Evolutionary conservation across 2,797 vertebrate genomes (phyloP).

Genomic region (Sebastes itinus): DNA sequence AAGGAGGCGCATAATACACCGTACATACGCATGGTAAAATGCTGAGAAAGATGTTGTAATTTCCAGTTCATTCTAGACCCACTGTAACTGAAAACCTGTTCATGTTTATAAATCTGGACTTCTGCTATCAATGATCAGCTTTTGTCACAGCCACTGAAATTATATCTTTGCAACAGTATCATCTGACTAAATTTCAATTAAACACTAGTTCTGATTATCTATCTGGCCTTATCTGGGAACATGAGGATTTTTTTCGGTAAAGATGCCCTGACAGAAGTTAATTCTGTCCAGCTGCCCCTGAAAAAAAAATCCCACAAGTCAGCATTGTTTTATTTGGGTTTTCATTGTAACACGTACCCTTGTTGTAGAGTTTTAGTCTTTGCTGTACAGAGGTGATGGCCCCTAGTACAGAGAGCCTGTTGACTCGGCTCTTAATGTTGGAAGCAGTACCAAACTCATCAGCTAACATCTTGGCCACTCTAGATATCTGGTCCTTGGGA

Average conservation of each 20-base stretch:
- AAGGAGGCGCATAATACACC: not conserved
- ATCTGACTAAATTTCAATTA: not conserved
- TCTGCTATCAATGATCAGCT: not conserved
- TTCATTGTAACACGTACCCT: constrained; percentile 84
- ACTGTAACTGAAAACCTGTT: not conserved
- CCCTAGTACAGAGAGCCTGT: constrained; percentile 98
- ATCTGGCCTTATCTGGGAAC: not conserved
- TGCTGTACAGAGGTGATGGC: constrained; percentile 99
- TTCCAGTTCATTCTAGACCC: not conserved
- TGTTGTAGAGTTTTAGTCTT: constrained; percentile 99
- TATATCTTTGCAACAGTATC: not conserved
- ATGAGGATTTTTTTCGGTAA: not conserved
- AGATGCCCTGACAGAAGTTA: not conserved
- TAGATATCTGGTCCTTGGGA: constrained; percentile 99
- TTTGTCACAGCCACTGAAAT: not conserved
- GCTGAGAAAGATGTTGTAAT: not conserved
- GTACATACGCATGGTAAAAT: not conserved
- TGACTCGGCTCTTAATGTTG: constrained; percentile 99
- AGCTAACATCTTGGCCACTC: constrained; percentile 99
- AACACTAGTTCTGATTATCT: not conserved
- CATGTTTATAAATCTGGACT: not conserved
- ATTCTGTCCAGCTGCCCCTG: not conserved
- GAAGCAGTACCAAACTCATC: constrained; percentile 99
- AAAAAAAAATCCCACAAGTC: not conserved
- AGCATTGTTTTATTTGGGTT: not conserved